A percentile compares a stretch with the other conserved stretches of the same genome.
Conservation (phyloP, 2,888 invertebrate genomes). For the Netelia melanura region DNA sequence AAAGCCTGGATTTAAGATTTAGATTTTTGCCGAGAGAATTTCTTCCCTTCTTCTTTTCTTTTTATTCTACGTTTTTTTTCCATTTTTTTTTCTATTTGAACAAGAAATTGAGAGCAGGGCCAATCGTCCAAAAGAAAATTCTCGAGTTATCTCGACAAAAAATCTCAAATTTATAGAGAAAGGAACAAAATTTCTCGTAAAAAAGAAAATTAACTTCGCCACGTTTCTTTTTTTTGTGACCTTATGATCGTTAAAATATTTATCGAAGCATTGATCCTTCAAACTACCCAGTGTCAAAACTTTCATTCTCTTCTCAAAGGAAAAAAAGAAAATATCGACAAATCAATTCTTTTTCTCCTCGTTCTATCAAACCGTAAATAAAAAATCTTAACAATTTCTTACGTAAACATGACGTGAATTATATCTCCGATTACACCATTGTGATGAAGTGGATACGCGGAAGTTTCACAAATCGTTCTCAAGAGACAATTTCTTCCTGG, state of each 20-base stretch:
- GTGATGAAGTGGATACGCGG: conserved; percentile 86
- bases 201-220: too few relatives aligned
- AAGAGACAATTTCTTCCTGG: conserved; percentile 87
- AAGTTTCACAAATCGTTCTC: conserved; percentile 88
- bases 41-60: neutral
- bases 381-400: conserved; percentile 80
- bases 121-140: neutral
- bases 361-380: neutral
- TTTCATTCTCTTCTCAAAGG: too few relatives aligned
- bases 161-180: too few relatives aligned
- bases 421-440: conserved; percentile 90
- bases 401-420: conserved; percentile 89
- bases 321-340: too few relatives aligned
- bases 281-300: too few relatives aligned
- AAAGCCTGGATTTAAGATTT: conserved; percentile 2
- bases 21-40: conserved; percentile 11
- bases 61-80: neutral
- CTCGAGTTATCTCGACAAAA: too few relatives aligned
- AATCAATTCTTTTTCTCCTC: too few relatives aligned
- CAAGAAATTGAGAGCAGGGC: neutral
- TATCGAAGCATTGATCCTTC: too few relatives aligned
- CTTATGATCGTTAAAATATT: too few relatives aligned
- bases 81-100: neutral
- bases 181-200: too few relatives aligned
- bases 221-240: too few relatives aligned